Conservation (phyloP, 2,797 vertebrate genomes). For the Choloepus didactylus region DNA sequence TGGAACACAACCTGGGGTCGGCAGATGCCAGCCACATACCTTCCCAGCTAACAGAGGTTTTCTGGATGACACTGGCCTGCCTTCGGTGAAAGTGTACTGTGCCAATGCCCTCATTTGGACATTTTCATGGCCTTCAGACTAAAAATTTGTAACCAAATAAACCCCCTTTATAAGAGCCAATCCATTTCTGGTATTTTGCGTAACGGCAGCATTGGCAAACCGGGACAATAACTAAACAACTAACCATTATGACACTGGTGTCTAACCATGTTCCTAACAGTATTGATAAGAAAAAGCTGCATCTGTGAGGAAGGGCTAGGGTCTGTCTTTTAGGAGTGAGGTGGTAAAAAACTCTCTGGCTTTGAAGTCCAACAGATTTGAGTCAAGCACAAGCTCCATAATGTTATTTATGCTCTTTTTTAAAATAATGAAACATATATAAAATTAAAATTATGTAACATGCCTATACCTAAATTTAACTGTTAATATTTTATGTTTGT, state of each 20-base stretch:
- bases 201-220: no score
- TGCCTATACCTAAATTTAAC: neutral
- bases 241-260: neutral
- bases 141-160: no score
- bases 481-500: conserved; percentile 25
- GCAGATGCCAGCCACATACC: no score
- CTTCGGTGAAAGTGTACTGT: no score
- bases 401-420: neutral
- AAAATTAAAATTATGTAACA: neutral
- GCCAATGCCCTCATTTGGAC: no score
- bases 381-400: neutral
- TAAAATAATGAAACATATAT: neutral
- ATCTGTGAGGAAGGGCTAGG: neutral
- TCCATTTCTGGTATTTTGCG: no score
- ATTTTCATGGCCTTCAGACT: no score
- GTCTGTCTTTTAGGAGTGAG: neutral
- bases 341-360: conserved; percentile 13
- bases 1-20: no score
- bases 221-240: neutral
- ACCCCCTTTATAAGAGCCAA: no score
- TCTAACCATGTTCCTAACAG: neutral
- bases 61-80: no score
- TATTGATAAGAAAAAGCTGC: neutral
- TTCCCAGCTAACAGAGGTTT: no score
- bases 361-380: neutral